Percentiles rank a stretch among this genome's conserved stretches.
phyloP scores from a whole-genome alignment of 2,113 vertebrate species.

The Axis porcinus region DNA sequence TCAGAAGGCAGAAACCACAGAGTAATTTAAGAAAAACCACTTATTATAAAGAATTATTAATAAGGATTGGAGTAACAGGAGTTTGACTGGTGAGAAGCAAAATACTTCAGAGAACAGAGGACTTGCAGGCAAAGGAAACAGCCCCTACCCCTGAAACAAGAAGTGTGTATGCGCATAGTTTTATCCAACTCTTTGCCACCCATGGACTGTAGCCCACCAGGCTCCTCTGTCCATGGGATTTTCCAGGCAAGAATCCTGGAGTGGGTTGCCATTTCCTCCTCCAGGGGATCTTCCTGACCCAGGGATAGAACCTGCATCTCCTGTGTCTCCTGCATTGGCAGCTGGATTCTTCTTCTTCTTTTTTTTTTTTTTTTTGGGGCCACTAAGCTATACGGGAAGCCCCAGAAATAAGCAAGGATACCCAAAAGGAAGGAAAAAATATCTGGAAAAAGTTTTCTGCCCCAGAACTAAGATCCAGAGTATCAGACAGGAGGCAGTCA shows the following conservation, averaged over 20 bases:
- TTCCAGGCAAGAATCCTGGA: background rate
- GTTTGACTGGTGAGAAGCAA: background rate
- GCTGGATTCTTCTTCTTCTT: background rate
- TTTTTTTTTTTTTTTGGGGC: background rate
- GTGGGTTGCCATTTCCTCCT: background rate
- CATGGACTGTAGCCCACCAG: background rate
- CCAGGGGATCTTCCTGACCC: background rate
- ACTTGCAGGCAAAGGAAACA: background rate
- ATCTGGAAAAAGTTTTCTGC: background rate
- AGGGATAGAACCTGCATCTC: background rate
- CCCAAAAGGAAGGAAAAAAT: background rate
- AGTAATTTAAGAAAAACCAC: background rate
- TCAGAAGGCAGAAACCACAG: background rate
- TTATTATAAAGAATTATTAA: background rate
- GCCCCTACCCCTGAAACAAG: background rate
- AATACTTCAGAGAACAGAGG: background rate
- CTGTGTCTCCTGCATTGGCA: background rate
- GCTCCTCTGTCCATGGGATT: background rate
- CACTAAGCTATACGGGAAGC: background rate
- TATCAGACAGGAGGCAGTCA: background rate
- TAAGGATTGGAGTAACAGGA: background rate
- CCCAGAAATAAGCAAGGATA: background rate
- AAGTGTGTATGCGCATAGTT: rapidly evolving
- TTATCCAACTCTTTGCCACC: background rate
- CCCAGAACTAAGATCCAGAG: background rate